These are phyloP conservation scores for Drosophila ezoana DNA, from an alignment of 2,888 invertebrate genomes.

Conservation along the genomic window DNA sequence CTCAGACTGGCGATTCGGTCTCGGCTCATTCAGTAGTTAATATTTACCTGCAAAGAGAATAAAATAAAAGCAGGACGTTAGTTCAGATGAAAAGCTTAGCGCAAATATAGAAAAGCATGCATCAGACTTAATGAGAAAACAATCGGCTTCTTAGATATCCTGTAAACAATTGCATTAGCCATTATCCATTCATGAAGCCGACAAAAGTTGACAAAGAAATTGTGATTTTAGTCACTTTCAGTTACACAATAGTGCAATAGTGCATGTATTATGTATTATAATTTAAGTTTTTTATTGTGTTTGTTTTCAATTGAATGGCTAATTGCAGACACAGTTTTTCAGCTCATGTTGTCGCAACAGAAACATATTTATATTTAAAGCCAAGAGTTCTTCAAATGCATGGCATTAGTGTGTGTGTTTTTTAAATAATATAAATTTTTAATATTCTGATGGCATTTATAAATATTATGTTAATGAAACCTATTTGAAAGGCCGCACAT, in stretches of 20 bases:
- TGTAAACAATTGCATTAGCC: background rate
- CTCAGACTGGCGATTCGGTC: conserved; percentile 1
- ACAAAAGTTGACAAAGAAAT: no score
- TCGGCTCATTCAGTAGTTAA: conserved; percentile 8
- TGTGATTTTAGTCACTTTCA: no score
- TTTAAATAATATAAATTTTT: no score
- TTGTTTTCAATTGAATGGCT: background rate
- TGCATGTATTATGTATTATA: no score
- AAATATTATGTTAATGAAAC: no score
- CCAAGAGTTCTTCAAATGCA: no score
- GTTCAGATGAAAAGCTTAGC: conserved; percentile 4
- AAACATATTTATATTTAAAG: no score
- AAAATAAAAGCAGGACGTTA: conserved; percentile 26
- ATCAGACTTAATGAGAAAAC: background rate
- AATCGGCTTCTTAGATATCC: background rate
- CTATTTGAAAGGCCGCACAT: background rate
- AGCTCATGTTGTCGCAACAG: no score
- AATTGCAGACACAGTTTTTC: background rate
- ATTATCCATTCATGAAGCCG: background rate
- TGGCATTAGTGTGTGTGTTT: no score
- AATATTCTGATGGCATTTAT: no score
- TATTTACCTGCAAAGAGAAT: conserved; percentile 53
- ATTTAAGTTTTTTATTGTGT: background rate
- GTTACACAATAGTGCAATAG: no score
- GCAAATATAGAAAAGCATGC: background rate